Conservation (phyloP, 2,113 vertebrate species). For the Melanerpes formicivorus region DNA sequence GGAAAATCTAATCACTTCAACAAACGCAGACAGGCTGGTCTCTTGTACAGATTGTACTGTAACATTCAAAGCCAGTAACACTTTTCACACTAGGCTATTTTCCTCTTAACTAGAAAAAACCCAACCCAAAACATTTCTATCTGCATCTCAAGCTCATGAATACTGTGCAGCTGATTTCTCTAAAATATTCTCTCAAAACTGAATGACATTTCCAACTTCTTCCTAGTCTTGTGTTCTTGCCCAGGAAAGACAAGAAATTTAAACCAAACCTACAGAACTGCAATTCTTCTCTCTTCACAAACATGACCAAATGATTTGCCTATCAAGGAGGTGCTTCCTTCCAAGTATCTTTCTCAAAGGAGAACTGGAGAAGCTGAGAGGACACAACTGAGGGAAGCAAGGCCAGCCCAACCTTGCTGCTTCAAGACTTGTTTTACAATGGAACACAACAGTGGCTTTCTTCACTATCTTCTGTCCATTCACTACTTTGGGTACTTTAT, state of each 20-base stretch:
- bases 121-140: background rate
- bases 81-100: background rate
- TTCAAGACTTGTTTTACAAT: background rate
- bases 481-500: background rate
- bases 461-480: background rate
- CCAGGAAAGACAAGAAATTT: background rate
- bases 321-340: background rate
- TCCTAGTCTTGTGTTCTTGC: background rate
- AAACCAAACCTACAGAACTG: background rate
- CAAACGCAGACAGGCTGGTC: background rate
- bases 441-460: background rate
- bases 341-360: background rate
- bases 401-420: background rate
- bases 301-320: background rate
- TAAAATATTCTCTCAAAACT: background rate
- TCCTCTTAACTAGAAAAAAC: background rate
- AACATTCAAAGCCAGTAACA: background rate
- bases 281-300: background rate
- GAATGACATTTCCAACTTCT: background rate
- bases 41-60: background rate
- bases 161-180: background rate
- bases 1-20: background rate
- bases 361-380: background rate
- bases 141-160: background rate
- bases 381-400: background rate